Evolutionary conservation across 2,113 vertebrate genomes (phyloP).

Genomic region (Nycticryphes semicollaris): DNA sequence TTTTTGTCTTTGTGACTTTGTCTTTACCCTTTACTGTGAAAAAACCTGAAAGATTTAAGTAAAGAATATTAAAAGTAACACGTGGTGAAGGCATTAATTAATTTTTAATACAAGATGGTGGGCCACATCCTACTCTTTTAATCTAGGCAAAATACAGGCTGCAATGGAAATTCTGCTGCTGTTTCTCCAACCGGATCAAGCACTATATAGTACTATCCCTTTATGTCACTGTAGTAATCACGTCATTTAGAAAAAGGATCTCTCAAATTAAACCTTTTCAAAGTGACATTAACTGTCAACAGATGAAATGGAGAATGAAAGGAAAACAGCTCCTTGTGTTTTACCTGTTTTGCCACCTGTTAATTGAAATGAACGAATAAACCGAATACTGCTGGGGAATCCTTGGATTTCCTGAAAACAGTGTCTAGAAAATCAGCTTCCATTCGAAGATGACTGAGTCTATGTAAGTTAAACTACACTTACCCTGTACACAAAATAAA

Average conservation of each 20-base stretch:
- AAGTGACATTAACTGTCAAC: background rate
- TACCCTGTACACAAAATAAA: background rate
- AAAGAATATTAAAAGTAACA: background rate
- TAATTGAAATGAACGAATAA: conserved; percentile 3
- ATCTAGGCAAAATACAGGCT: background rate
- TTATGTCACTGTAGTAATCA: background rate
- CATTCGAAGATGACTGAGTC: background rate
- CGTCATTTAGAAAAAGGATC: background rate
- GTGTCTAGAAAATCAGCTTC: background rate
- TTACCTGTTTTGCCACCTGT: conserved; percentile 10
- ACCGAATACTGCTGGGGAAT: background rate
- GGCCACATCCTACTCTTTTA: background rate
- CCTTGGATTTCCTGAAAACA: background rate
- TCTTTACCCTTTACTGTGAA: background rate
- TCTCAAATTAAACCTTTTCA: background rate
- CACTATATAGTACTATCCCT: background rate
- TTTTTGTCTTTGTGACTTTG: background rate
- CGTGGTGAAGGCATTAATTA: rapidly evolving
- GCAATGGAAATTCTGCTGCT: background rate
- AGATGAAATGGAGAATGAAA: background rate
- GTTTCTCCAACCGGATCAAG: background rate
- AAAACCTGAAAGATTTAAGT: background rate
- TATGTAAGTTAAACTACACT: background rate
- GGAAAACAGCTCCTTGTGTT: background rate
- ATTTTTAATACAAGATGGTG: background rate